Conservation (phyloP, 1,140 invertebrate species). For the Diorhabda carinulata region DNA sequence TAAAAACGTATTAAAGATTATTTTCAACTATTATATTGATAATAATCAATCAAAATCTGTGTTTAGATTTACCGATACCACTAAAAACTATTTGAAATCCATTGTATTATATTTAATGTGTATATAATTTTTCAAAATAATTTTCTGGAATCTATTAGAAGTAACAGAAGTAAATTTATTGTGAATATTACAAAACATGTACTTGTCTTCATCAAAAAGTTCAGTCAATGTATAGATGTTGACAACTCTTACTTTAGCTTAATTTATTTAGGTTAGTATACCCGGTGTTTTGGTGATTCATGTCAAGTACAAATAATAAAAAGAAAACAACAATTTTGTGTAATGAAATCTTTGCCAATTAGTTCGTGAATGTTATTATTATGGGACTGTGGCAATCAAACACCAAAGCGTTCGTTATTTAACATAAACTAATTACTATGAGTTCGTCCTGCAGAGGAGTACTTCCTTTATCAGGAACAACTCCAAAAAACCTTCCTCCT, state of each 20-base stretch:
- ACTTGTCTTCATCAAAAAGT: neutral
- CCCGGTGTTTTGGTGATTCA: neutral
- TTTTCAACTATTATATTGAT: too few relatives aligned
- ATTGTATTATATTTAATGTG: slow-evolving; percentile 3
- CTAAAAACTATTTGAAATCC: neutral
- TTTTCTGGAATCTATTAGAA: neutral
- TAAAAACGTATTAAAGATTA: too few relatives aligned
- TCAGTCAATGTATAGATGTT: neutral
- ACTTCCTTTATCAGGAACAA: too few relatives aligned
- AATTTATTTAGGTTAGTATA: neutral
- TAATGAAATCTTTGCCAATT: too few relatives aligned
- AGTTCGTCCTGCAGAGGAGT: too few relatives aligned
- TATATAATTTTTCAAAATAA: neutral
- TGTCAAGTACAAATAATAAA: neutral
- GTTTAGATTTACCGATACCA: neutral
- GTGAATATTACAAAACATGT: slow-evolving; percentile 5
- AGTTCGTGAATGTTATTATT: too few relatives aligned
- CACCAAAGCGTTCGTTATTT: too few relatives aligned
- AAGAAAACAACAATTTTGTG: too few relatives aligned
- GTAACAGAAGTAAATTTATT: slow-evolving; percentile 2
- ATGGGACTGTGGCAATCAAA: too few relatives aligned
- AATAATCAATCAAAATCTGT: too few relatives aligned
- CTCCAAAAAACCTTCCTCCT: too few relatives aligned
- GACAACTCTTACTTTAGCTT: neutral
- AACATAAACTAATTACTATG: too few relatives aligned